Evolutionary conservation across 2,797 vertebrate species (phyloP).

Genomic region (Acanthurus leucopareius): DNA sequence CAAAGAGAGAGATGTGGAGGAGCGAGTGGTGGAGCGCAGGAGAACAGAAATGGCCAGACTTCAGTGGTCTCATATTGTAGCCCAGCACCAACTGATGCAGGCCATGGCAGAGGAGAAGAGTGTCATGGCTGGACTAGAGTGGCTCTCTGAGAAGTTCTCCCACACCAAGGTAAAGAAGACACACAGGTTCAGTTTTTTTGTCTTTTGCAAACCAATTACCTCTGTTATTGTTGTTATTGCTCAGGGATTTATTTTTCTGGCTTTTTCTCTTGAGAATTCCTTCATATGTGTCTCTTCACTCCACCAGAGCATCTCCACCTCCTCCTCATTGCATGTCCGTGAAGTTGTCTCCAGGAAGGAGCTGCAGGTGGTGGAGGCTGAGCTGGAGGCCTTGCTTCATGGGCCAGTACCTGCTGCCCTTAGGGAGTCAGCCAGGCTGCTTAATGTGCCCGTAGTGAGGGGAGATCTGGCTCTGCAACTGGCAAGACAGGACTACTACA

Average conservation of each 20-base stretch:
- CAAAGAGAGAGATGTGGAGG: constrained; percentile 56
- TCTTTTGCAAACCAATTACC: background rate
- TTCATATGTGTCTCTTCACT: constrained; percentile 3
- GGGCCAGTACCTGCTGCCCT: constrained; percentile 87
- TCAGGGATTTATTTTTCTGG: background rate
- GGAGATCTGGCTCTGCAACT: constrained; percentile 89
- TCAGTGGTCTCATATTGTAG: constrained; percentile 88
- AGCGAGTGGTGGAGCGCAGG: constrained; percentile 74
- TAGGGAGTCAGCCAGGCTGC: constrained; percentile 86
- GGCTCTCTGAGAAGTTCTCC: constrained; percentile 83
- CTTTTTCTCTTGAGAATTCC: background rate
- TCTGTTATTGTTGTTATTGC: background rate
- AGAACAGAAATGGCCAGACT: constrained; percentile 88
- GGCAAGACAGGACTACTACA: constrained; percentile 87
- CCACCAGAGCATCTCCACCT: constrained; percentile 72
- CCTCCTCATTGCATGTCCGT: constrained; percentile 81
- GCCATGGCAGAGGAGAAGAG: constrained; percentile 86
- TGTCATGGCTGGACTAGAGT: constrained; percentile 83
- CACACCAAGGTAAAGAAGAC: constrained; percentile 76
- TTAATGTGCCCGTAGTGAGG: constrained; percentile 89
- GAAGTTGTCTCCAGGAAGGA: constrained; percentile 85
- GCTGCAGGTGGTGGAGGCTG: constrained; percentile 85
- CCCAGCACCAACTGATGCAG: constrained; percentile 89
- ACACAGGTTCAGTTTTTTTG: background rate
- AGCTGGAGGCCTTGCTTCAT: constrained; percentile 85